These are phyloP conservation scores for Aplysia californica DNA, from an alignment of 1,140 invertebrate genomes.

Conservation along the genomic window DNA sequence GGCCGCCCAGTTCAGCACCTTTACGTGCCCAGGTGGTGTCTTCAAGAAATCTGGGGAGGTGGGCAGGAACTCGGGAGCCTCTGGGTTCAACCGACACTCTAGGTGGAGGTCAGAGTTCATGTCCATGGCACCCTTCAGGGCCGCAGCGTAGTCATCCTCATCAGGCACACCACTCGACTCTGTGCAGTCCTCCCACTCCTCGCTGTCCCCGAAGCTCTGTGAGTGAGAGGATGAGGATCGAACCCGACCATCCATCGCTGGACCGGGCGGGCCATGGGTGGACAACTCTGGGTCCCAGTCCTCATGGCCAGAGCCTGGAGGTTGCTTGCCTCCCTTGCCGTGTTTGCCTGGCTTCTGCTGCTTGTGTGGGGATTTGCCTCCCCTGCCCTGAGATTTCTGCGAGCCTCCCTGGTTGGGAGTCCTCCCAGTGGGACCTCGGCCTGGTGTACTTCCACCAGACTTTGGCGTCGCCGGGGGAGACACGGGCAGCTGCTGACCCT, in stretches of 20 bases:
- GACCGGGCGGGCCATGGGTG: too few relatives aligned
- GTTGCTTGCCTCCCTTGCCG: not conserved
- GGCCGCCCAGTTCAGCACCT: constrained; percentile 30
- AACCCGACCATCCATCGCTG: not conserved
- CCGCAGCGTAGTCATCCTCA: constrained; percentile 20
- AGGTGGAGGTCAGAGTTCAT: constrained; percentile 25
- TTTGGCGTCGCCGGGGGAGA: not conserved
- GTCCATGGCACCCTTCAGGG: not conserved
- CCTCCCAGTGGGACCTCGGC: constrained; percentile 17
- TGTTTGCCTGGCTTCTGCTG: too few relatives aligned
- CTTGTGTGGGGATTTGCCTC: not conserved
- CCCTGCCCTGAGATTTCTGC: not conserved
- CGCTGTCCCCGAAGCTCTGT: constrained; percentile 37
- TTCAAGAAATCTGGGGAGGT: constrained; percentile 42
- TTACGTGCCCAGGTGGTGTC: constrained; percentile 34
- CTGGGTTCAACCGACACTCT: constrained; percentile 48
- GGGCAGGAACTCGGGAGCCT: constrained; percentile 49
- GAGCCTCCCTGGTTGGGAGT: constrained; percentile 13
- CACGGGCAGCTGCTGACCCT: constrained; percentile 28
- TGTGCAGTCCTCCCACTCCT: constrained; percentile 53
- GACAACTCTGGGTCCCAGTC: not conserved
- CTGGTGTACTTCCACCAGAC: not conserved
- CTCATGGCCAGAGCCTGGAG: not conserved
- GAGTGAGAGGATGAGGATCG: constrained; percentile 23
- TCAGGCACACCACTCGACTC: constrained; percentile 35